phyloP scores from a whole-genome alignment of 2,888 invertebrate genomes.

The Platycheirus rosarum region DNA sequence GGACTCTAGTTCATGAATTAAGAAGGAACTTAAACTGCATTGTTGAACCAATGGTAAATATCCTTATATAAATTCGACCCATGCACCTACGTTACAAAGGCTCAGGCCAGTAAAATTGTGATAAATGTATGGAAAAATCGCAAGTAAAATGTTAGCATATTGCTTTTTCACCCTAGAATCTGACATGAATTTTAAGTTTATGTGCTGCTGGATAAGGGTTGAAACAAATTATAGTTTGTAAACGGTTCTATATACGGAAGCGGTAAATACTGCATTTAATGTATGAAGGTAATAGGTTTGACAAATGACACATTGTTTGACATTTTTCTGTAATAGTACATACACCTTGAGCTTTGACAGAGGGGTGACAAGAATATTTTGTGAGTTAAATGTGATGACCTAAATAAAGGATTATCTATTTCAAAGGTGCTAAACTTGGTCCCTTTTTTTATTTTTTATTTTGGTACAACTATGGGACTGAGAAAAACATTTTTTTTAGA shows the following conservation, averaged over 20 bases:
- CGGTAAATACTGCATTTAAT: slow-evolving; percentile 1
- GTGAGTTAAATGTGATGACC: too few relatives aligned
- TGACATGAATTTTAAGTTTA: slow-evolving; percentile 54
- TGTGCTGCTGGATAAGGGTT: slow-evolving; percentile 21
- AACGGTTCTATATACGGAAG: neutral
- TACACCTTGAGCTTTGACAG: neutral
- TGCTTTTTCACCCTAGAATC: slow-evolving; percentile 27
- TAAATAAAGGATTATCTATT: too few relatives aligned
- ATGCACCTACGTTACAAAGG: neutral
- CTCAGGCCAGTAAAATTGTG: neutral
- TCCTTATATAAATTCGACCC: too few relatives aligned
- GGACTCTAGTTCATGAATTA: slow-evolving; percentile 17
- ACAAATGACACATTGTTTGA: slow-evolving; percentile 27
- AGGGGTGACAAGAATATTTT: neutral
- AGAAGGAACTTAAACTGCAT: slow-evolving; percentile 2
- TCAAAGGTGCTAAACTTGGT: too few relatives aligned
- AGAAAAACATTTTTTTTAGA: too few relatives aligned
- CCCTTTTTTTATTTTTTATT: too few relatives aligned
- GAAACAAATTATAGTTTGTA: slow-evolving; percentile 11
- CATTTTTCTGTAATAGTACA: slow-evolving; percentile 8
- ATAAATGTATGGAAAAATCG: slow-evolving; percentile 36
- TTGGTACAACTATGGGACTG: too few relatives aligned
- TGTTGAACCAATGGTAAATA: neutral
- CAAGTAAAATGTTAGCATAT: slow-evolving; percentile 45
- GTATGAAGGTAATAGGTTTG: neutral